phyloP scores from a whole-genome alignment of 2,888 invertebrate species.

The Ametastegia equiseti region DNA sequence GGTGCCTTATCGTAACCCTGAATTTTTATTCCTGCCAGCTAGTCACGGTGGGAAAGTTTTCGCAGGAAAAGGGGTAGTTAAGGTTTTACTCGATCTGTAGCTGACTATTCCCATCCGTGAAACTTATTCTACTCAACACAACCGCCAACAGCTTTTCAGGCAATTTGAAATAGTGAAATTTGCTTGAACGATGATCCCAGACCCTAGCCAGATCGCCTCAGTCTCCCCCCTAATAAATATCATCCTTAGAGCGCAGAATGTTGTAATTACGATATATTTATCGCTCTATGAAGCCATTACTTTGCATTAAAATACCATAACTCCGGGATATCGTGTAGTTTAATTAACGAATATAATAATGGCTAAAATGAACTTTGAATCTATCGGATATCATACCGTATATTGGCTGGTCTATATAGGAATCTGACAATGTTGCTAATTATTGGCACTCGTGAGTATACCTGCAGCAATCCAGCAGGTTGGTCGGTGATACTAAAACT shows the following conservation, averaged over 20 bases:
- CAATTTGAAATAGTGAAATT: background rate
- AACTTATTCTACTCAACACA: background rate
- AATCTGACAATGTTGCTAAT: background rate
- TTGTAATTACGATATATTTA: constrained; percentile 40
- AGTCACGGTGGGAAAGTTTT: background rate
- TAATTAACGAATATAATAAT: constrained; percentile 30
- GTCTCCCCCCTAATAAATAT: constrained; percentile 28
- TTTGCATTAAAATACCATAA: constrained; percentile 29
- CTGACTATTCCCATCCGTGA: background rate
- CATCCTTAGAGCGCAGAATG: background rate
- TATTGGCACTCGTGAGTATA: background rate
- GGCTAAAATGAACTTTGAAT: constrained; percentile 25
- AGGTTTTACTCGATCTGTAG: background rate
- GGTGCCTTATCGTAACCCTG: background rate
- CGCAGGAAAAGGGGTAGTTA: background rate
- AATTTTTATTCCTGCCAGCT: background rate
- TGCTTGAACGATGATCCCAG: constrained; percentile 6
- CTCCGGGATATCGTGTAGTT: background rate
- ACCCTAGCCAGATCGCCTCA: background rate
- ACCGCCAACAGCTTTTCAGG: background rate
- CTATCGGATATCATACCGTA: background rate
- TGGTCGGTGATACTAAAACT: background rate
- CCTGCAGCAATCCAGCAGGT: background rate
- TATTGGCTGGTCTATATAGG: background rate
- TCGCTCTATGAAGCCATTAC: background rate